These are phyloP conservation scores for Anguilla anguilla DNA, from an alignment of 2,797 vertebrate species.

Conservation along the genomic window DNA sequence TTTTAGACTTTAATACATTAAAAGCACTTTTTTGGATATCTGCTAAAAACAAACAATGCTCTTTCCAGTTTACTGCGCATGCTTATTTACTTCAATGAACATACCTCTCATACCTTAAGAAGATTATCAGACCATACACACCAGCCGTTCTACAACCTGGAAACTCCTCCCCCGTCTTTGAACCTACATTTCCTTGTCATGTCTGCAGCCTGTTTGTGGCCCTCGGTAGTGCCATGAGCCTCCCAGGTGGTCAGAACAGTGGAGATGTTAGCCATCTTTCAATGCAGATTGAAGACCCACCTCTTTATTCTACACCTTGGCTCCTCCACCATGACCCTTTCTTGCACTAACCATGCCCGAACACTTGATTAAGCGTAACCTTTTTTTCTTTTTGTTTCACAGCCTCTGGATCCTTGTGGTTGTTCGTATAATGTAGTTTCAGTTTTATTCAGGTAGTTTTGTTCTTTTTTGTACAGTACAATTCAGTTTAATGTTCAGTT, in stretches of 20 bases:
- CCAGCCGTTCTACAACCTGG: neutral
- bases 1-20: neutral
- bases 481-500: neutral
- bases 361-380: neutral
- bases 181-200: neutral
- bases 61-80: neutral
- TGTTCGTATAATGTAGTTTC: neutral
- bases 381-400: neutral
- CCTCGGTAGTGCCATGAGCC: neutral
- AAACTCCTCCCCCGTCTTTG: neutral
- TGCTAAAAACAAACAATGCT: neutral
- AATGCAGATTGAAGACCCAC: neutral
- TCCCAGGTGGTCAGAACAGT: neutral
- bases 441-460: neutral
- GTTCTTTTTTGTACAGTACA: neutral
- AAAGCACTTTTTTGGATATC: neutral
- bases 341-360: neutral
- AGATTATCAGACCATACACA: neutral
- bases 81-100: neutral
- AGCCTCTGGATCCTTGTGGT: neutral
- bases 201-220: neutral
- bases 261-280: neutral
- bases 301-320: neutral
- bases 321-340: neutral
- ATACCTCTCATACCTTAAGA: neutral